Evolutionary conservation across 2,888 invertebrate species (phyloP), one percentile per base, ranked within the genome.

Genomic region (Synergus gifuensis): DNA sequence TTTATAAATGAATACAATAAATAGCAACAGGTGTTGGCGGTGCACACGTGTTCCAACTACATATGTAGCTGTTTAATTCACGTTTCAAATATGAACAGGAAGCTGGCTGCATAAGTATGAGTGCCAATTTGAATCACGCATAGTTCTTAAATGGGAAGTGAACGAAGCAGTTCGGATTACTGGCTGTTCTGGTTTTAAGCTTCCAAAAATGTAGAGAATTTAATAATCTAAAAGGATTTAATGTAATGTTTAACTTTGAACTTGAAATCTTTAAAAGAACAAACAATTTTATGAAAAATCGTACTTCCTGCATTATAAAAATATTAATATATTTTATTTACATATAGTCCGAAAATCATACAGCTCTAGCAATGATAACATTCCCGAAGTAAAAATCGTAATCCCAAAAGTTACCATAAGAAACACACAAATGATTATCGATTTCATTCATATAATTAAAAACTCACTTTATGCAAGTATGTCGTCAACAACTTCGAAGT

Each of bases 121-220:
- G 46, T 46, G 14, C 14, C 2, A 12, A 46, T 46, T 46, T 12
- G 14, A 12, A 12, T 46, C 46, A 46, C 46, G 14, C 11, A 46
- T 14, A 46, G 11, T 14, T 46, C 14, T 14, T 14, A 46, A 46
- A 46, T 46, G 14, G 14, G 46, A 46, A 46, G 14, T 46, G 12
- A 46, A 14, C 46, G 46, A 46, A 12, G 11, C 46, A 46, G 14
- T 46, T 14, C 42, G 40, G 9, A 66, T 36, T 5, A 66, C 66
- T 18, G 42, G 66, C n/a, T 18, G 44, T 66, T 66, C 66, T 42
- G 44, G 66, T 66, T 66, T 44, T 11, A 11, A 11, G 18, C 8
- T 66, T 44, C 44, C 66, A 66, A 66, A 66, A 66, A 44, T 66
- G n/a, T n/a, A 18, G 18, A 66, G 12, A 66, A 18, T 44, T 66